These are phyloP conservation scores for Neosalanx taihuensis DNA, from an alignment of 2,797 vertebrate genomes.

Conservation along the genomic window DNA sequence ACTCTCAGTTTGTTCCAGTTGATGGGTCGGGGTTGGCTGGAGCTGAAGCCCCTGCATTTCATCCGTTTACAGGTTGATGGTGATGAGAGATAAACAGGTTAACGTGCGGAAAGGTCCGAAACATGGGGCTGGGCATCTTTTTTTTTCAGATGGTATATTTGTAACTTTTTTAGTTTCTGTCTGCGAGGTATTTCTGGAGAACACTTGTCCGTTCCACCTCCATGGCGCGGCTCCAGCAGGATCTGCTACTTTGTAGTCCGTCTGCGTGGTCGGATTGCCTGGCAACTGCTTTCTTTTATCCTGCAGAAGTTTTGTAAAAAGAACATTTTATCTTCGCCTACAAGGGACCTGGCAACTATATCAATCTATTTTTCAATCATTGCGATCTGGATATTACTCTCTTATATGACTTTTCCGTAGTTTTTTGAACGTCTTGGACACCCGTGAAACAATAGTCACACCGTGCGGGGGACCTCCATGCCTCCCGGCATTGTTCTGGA, in stretches of 20 bases:
- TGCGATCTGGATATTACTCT: neutral
- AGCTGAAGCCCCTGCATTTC: neutral
- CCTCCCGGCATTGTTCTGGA: slow-evolving; percentile 14
- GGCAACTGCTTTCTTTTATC: neutral
- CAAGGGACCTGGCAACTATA: neutral
- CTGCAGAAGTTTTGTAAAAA: neutral
- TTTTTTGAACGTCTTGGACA: neutral
- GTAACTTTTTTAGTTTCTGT: neutral
- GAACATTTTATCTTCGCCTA: neutral
- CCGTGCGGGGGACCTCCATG: slow-evolving; percentile 1
- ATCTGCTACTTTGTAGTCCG: slow-evolving; percentile 2
- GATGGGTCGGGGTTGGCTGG: neutral
- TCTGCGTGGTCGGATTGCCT: slow-evolving; percentile 1
- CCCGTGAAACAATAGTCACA: slow-evolving; percentile 3
- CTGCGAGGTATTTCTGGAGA: neutral
- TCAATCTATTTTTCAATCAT: too few relatives aligned
- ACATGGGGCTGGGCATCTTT: neutral
- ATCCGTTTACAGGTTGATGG: neutral
- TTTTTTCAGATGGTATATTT: neutral
- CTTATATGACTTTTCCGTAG: neutral
- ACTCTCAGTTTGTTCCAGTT: neutral
- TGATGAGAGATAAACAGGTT: neutral
- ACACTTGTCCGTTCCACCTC: neutral
- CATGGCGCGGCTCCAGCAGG: too few relatives aligned
- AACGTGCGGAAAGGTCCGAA: neutral